Percentiles rank a stretch among this genome's conserved stretches.
Evolutionary conservation across 2,797 vertebrate genomes (phyloP).

Genomic region (Pangasius macronema): DNA sequence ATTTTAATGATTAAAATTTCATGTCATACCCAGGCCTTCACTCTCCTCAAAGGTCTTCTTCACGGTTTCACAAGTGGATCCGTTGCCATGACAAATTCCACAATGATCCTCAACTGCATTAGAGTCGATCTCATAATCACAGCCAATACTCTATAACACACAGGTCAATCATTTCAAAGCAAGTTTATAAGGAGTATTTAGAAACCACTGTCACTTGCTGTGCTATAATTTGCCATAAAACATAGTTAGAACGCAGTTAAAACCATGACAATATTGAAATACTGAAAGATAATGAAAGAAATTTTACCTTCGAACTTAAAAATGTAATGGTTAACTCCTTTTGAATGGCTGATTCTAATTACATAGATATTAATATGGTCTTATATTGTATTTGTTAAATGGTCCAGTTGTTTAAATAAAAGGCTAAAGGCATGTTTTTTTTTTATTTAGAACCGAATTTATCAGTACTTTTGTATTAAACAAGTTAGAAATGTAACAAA

Average conservation of each 20-base stretch:
- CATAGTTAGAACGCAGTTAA: not conserved
- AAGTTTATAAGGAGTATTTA: not conserved
- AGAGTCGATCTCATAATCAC: slow-evolving; percentile 91
- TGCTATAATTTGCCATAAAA: not conserved
- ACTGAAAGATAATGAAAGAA: not conserved
- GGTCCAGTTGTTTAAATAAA: not conserved
- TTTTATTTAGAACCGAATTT: not conserved
- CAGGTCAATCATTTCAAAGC: not conserved
- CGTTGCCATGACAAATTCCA: slow-evolving; percentile 89
- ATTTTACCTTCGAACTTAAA: not conserved
- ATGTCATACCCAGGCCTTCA: slow-evolving; percentile 86
- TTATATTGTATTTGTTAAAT: not conserved
- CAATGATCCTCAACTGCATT: slow-evolving; percentile 87
- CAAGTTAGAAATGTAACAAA: not conserved
- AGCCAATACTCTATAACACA: slow-evolving; percentile 87
- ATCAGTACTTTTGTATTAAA: not conserved
- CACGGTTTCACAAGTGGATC: slow-evolving; percentile 91
- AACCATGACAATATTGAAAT: not conserved
- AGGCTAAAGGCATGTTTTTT: not conserved
- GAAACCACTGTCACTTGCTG: not conserved
- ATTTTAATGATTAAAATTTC: not conserved
- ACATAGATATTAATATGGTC: not conserved
- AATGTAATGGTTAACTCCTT: not conserved
- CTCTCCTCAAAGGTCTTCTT: slow-evolving; percentile 86
- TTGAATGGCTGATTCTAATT: not conserved